phyloP scores from a whole-genome alignment of 2,113 vertebrate species.

The Sterna hirundo region DNA sequence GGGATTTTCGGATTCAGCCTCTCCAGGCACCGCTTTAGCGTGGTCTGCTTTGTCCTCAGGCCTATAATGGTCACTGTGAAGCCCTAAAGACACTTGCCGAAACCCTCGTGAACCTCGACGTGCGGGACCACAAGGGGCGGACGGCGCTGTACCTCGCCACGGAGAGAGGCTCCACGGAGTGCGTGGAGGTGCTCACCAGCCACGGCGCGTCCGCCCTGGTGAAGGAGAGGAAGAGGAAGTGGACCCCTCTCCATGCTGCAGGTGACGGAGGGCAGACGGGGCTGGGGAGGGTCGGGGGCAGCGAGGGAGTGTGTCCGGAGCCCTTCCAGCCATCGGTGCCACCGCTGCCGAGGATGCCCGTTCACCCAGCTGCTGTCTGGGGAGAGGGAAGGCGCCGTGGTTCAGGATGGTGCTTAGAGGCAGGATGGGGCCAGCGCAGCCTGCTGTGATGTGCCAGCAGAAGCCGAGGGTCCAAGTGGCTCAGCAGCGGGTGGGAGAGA shows the following conservation, averaged over 20 bases:
- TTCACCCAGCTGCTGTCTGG: accelerated
- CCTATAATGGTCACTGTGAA: slow-evolving; percentile 94
- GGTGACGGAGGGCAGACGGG: slow-evolving; percentile 63
- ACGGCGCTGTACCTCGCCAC: slow-evolving; percentile 91
- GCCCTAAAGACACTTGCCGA: slow-evolving; percentile 90
- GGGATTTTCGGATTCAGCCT: background rate
- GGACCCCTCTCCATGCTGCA: slow-evolving; percentile 90
- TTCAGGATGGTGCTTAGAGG: background rate
- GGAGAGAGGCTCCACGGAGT: slow-evolving; percentile 83
- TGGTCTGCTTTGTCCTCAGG: slow-evolving; percentile 63
- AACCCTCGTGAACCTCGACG: slow-evolving; percentile 93
- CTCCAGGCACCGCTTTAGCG: accelerated
- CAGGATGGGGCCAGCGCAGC: background rate
- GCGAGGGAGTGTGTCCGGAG: background rate
- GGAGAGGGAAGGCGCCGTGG: background rate
- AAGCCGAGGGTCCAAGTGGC: background rate
- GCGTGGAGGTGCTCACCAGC: slow-evolving; percentile 89
- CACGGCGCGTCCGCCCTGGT: slow-evolving; percentile 88
- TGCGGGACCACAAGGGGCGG: slow-evolving; percentile 87
- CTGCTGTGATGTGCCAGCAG: background rate
- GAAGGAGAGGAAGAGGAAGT: slow-evolving; percentile 85
- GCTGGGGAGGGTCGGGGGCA: background rate
- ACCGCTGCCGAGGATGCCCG: accelerated
- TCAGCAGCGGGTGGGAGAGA: background rate
- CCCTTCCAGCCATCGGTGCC: background rate